A percentile compares a stretch with the other conserved stretches of the same genome.
These are phyloP conservation scores for Platanista minor DNA, from an alignment of 2,113 vertebrate genomes.

Conservation along the genomic window DNA sequence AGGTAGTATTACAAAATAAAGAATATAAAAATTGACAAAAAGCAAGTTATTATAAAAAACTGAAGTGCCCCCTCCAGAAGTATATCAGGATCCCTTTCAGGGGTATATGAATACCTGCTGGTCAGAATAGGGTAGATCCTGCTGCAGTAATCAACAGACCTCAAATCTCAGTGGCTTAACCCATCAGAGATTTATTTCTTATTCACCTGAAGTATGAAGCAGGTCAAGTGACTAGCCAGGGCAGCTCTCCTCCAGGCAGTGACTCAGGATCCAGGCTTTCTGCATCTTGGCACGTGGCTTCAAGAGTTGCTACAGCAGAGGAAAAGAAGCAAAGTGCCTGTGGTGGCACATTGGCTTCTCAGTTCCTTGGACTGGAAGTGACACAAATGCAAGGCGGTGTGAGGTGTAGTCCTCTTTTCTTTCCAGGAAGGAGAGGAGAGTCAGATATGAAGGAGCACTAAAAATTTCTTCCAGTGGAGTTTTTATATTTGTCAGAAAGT, in stretches of 20 bases:
- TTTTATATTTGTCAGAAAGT: conserved; percentile 11
- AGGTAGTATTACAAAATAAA: neutral
- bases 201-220: neutral
- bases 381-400: neutral
- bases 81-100: neutral
- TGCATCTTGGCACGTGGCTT: neutral
- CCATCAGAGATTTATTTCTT: neutral
- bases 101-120: neutral
- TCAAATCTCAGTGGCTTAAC: neutral
- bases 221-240: neutral
- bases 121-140: neutral
- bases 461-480: neutral
- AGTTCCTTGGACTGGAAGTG: neutral
- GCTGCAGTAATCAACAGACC: neutral
- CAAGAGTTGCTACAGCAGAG: neutral
- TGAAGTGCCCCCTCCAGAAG: neutral
- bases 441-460: neutral
- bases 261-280: neutral
- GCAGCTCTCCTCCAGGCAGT: neutral
- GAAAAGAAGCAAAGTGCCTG: neutral
- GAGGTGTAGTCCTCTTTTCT: neutral
- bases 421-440: neutral
- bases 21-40: conserved; percentile 15
- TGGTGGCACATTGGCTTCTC: neutral
- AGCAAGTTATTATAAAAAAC: neutral